Percentiles rank a stretch among this genome's conserved stretches.
Evolutionary conservation across 1,140 invertebrate genomes (phyloP).

Genomic region (Diploscapter pachys): DNA sequence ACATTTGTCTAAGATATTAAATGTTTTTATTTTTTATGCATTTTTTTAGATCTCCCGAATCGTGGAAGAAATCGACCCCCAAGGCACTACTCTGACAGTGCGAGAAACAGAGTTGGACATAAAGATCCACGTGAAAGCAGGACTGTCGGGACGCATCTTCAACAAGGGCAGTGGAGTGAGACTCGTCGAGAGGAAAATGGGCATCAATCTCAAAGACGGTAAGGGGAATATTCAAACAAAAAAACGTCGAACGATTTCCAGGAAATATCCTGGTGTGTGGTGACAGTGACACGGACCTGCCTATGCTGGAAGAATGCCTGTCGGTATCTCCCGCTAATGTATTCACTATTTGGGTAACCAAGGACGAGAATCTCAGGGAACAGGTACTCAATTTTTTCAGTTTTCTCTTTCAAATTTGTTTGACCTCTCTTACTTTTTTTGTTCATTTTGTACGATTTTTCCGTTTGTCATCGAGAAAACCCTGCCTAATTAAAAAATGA

Average conservation of each 20-base stretch:
- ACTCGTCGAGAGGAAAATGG: constrained; percentile 50
- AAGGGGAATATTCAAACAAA: neutral
- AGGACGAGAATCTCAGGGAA: constrained; percentile 27
- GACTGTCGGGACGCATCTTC: constrained; percentile 48
- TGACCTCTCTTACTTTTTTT: neutral
- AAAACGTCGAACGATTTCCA: constrained; percentile 18
- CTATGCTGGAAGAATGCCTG: constrained; percentile 41
- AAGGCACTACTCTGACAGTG: constrained; percentile 29
- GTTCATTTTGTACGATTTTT: no score
- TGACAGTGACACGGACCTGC: constrained; percentile 39
- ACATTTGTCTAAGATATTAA: no score
- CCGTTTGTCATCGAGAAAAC: no score
- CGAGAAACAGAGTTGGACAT: constrained; percentile 53
- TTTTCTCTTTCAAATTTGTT: neutral
- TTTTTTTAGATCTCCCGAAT: constrained; percentile 24
- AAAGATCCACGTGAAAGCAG: constrained; percentile 54
- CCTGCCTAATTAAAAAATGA: constrained; percentile 1
- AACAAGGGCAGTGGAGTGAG: constrained; percentile 56
- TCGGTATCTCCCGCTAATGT: constrained; percentile 31
- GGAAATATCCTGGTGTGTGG: constrained; percentile 42
- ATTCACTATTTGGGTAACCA: constrained; percentile 42
- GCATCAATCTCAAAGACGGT: constrained; percentile 44
- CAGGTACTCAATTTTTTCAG: constrained; percentile 19
- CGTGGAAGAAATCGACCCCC: constrained; percentile 41
- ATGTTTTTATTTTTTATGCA: constrained; percentile 8